Evolutionary conservation across 2,113 vertebrate genomes (phyloP).

Genomic region (Sorex fumeus): DNA sequence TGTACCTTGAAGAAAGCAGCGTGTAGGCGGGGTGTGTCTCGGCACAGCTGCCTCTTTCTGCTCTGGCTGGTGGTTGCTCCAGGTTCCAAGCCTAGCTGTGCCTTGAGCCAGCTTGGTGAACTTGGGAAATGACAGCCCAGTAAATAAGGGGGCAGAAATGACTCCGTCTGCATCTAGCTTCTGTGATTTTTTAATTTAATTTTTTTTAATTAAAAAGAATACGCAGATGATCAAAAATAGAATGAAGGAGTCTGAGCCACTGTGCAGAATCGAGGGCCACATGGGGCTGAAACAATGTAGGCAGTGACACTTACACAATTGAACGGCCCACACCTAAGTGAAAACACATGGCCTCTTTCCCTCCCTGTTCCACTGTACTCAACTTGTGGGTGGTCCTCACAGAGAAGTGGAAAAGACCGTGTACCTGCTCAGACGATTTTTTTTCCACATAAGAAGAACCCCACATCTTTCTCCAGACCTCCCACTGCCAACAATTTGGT

Average conservation of each 20-base stretch:
- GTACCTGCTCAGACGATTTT: constrained; percentile 65
- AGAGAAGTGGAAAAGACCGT: constrained; percentile 42
- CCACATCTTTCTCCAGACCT: constrained; percentile 54
- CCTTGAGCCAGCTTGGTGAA: constrained; percentile 12
- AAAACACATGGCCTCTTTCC: constrained; percentile 65
- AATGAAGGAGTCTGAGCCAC: neutral
- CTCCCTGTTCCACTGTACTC: neutral
- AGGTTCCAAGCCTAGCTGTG: neutral
- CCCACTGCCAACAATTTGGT: constrained; percentile 1
- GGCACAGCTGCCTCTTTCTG: neutral
- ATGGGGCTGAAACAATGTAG: neutral
- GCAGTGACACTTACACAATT: constrained; percentile 59
- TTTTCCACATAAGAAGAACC: constrained; percentile 48
- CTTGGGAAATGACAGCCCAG: neutral
- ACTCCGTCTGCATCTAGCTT: neutral
- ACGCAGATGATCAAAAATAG: constrained; percentile 57
- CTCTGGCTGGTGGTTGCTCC: neutral
- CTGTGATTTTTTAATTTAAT: neutral
- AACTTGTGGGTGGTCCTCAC: constrained; percentile 63
- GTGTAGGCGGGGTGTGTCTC: rapidly evolving
- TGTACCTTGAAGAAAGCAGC: neutral
- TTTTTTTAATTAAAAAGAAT: neutral
- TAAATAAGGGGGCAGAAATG: neutral
- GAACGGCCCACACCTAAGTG: constrained; percentile 38
- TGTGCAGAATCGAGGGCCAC: neutral